A percentile compares a stretch with the other conserved stretches of the same genome.
Conservation (phyloP, 1,140 invertebrate species). For the Macrocentrus cingulum region DNA sequence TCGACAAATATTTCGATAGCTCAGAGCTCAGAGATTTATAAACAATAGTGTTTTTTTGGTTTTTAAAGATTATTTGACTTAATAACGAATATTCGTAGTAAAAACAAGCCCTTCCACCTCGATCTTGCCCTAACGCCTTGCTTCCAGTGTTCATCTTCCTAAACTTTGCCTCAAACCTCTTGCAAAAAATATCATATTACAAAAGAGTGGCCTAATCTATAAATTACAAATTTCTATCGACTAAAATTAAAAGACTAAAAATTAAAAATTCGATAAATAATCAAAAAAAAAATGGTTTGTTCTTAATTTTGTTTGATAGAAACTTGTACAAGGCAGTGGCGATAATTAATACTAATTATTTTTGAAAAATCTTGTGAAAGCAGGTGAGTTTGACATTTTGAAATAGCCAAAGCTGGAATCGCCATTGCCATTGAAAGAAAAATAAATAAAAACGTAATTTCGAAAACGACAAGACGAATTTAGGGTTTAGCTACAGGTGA, state of each 20-base stretch:
- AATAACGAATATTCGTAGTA: no score
- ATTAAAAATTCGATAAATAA: slow-evolving; percentile 9
- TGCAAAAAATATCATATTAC: no score
- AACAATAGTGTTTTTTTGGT: no score
- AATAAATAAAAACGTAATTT: background rate
- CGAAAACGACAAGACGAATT: no score
- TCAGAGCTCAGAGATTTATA: no score
- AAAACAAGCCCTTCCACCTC: no score
- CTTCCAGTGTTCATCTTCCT: no score
- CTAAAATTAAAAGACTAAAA: no score
- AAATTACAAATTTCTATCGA: slow-evolving; percentile 47
- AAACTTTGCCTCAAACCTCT: no score
- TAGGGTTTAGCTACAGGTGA: slow-evolving; percentile 42
- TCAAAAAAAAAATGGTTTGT: background rate
- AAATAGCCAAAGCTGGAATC: background rate
- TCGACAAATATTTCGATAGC: no score
- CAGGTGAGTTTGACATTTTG: background rate
- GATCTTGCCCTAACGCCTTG: no score
- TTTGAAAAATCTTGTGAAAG: background rate
- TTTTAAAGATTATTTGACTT: no score
- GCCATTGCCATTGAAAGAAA: slow-evolving; percentile 23
- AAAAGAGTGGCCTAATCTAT: slow-evolving; percentile 31
- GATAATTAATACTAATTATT: slow-evolving; percentile 29
- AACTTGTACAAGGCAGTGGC: slow-evolving; percentile 52
- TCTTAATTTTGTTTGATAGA: slow-evolving; percentile 20